Evolutionary conservation across 2,113 vertebrate species (phyloP).

Genomic region (Anser cygnoides): DNA sequence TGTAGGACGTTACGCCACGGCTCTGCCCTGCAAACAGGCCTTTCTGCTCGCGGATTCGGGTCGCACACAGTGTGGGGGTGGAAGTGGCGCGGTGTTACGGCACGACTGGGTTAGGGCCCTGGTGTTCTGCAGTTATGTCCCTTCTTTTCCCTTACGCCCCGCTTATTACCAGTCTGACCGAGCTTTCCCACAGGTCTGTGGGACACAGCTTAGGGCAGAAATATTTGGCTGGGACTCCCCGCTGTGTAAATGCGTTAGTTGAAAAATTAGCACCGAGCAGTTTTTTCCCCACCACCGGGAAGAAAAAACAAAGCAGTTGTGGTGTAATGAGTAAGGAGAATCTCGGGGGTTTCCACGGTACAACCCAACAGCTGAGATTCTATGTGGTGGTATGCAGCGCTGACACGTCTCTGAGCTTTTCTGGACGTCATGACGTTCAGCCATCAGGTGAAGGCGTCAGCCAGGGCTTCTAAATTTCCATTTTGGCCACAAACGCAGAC

Average conservation of each 20-base stretch:
- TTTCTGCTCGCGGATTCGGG: background rate
- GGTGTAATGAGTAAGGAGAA: background rate
- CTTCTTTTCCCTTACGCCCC: background rate
- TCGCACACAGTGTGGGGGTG: rapidly evolving
- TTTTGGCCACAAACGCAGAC: background rate
- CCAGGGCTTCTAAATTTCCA: background rate
- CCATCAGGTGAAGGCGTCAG: background rate
- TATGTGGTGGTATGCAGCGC: rapidly evolving
- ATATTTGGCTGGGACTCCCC: background rate
- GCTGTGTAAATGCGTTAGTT: background rate
- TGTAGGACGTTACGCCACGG: rapidly evolving
- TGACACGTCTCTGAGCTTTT: background rate
- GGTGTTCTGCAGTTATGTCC: background rate
- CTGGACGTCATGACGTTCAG: background rate
- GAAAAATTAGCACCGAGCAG: background rate
- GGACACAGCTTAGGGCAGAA: background rate
- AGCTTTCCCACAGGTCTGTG: background rate
- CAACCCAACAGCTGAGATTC: background rate
- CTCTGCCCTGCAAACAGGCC: background rate
- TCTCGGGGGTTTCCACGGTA: background rate
- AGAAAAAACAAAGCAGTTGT: background rate
- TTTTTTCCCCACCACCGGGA: background rate
- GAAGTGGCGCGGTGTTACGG: rapidly evolving
- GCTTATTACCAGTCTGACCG: background rate
- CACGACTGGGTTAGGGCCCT: background rate